Percentiles rank a stretch among this genome's conserved stretches.
Conservation (phyloP, 1,140 invertebrate genomes). For the Magallana angulata region DNA sequence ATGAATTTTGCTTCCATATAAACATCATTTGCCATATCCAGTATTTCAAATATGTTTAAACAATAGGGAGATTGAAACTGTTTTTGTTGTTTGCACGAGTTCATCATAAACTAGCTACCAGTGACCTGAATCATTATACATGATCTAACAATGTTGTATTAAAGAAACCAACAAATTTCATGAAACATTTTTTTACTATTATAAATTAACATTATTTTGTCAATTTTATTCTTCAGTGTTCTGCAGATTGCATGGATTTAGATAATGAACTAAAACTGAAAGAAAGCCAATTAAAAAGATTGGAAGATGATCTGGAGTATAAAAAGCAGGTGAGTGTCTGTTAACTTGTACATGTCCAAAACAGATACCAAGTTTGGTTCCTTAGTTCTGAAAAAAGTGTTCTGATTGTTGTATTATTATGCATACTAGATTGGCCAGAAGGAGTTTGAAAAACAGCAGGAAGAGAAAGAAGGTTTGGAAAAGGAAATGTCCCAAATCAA, state of each 20-base stretch:
- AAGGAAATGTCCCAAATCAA: neutral
- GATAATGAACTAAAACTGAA: slow-evolving; percentile 18
- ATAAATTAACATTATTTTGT: neutral
- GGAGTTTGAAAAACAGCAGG: slow-evolving; percentile 19
- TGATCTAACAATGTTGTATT: too few species aligned
- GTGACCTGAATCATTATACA: too few species aligned
- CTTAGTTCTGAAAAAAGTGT: neutral
- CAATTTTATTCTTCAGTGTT: neutral
- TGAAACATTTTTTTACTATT: neutral
- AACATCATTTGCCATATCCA: too few species aligned
- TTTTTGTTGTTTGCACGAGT: too few species aligned
- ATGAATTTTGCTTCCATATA: too few species aligned
- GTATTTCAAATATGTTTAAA: too few species aligned
- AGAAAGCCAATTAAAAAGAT: slow-evolving; percentile 1
- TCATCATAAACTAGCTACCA: too few species aligned
- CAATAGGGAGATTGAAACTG: too few species aligned
- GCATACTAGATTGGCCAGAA: neutral
- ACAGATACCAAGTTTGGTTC: too few species aligned
- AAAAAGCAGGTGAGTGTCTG: slow-evolving; percentile 29
- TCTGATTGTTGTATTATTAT: neutral
- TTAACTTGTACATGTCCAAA: too few species aligned
- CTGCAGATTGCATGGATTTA: slow-evolving; percentile 16
- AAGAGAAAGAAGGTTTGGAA: slow-evolving; percentile 21
- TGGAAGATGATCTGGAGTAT: slow-evolving; percentile 22
- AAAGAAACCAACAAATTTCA: too few species aligned